Evolutionary conservation across 2,113 vertebrate genomes (phyloP).

Genomic region (Acanthochromis polyacanthus): DNA sequence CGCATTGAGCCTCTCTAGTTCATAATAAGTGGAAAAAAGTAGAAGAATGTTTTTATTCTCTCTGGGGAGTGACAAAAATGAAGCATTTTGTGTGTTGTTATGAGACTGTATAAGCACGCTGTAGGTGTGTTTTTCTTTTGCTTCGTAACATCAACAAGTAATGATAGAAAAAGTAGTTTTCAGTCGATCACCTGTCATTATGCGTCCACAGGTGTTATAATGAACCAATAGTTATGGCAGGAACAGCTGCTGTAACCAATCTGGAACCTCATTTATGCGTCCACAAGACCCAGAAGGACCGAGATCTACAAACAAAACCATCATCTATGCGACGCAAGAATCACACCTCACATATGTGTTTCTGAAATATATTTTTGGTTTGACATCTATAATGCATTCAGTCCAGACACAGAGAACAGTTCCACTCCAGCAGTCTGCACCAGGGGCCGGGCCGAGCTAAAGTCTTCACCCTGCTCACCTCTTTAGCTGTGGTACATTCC

Average conservation of each 20-base stretch:
- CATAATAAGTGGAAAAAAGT: too few relatives aligned
- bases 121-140: too few relatives aligned
- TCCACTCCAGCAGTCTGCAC: conserved; percentile 53
- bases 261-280: neutral
- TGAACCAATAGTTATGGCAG: neutral
- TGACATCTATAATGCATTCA: conserved; percentile 80
- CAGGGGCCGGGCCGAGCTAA: neutral
- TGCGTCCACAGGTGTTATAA: neutral
- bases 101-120: too few relatives aligned
- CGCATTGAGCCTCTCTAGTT: too few relatives aligned
- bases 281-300: neutral
- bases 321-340: neutral
- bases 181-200: too few relatives aligned
- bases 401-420: conserved; percentile 69
- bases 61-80: too few relatives aligned
- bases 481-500: conserved; percentile 66
- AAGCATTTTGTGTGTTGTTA: too few relatives aligned
- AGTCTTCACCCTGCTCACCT: conserved; percentile 30
- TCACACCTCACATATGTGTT: conserved; percentile 44
- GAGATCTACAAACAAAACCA: neutral
- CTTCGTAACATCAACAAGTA: too few relatives aligned
- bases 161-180: too few relatives aligned
- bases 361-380: conserved; percentile 85
- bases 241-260: neutral
- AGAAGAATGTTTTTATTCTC: too few relatives aligned